phyloP scores from a whole-genome alignment of 2,888 invertebrate species.

The Hemithea aestivaria region DNA sequence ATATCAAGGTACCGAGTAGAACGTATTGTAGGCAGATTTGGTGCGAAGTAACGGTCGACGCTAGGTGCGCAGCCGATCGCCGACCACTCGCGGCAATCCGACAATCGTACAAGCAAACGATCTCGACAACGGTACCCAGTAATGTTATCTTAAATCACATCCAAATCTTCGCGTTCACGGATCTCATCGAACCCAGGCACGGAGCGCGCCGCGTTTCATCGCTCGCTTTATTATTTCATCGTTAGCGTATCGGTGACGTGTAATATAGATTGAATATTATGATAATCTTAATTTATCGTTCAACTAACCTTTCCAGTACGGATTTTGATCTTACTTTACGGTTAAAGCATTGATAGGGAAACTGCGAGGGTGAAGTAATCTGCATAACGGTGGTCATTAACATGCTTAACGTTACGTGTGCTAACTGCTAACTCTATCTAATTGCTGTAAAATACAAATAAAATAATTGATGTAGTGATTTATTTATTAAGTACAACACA shows the following conservation, averaged over 20 bases:
- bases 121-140: slow-evolving; percentile 62
- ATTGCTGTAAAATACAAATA: too few relatives aligned
- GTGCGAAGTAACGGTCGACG: slow-evolving; percentile 63
- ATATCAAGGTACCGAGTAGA: slow-evolving; percentile 61
- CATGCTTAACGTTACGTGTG: too few relatives aligned
- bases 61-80: slow-evolving; percentile 36
- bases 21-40: slow-evolving; percentile 74
- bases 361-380: too few relatives aligned
- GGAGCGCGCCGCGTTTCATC: slow-evolving; percentile 15
- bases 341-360: too few relatives aligned
- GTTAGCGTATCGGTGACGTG: slow-evolving; percentile 24
- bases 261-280: slow-evolving; percentile 18
- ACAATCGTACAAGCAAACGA: slow-evolving; percentile 56
- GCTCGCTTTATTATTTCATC: slow-evolving; percentile 26
- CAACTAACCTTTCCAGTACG: too few relatives aligned
- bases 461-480: too few relatives aligned
- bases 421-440: too few relatives aligned
- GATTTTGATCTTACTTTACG: too few relatives aligned
- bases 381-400: too few relatives aligned
- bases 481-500: too few relatives aligned
- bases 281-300: slow-evolving; percentile 6
- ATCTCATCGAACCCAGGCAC: slow-evolving; percentile 19
- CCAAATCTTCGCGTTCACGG: slow-evolving; percentile 48
- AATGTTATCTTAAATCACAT: slow-evolving; percentile 61
- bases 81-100: slow-evolving; percentile 42